Base-by-base conservation (phyloP, 92 coral and sea anemone species). In the Parazoanthus darwini region DNA sequence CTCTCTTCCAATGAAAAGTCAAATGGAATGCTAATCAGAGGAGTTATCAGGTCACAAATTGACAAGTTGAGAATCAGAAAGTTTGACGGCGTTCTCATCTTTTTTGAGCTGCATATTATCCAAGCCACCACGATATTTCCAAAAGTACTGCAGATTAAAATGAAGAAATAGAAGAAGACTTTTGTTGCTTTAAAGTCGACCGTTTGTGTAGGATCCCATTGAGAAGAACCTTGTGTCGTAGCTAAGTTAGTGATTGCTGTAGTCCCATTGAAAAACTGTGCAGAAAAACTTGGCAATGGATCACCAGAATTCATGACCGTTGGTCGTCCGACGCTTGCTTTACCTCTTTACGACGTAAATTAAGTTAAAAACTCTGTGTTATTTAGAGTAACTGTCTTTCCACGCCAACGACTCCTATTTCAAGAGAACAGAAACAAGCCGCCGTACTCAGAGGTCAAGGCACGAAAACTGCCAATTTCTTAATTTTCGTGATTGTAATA, bases 41-140 rank as follows among this genome's bases (percentile, higher is more conserved):
- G 99, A 3, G 98, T 92, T 80, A 95, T 48, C 33, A 96, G 91
- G 90, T 96, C 99, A 85, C 99, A 96, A n/a, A 96, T 71, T 20
- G 98, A 95, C 18, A 96, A 91, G 78, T 96, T 96, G 2, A 96
- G 89, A 78, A 96, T 94, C 42, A 96, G 89, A 66, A 90, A 90
- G 78, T 96, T 93, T 8, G 99, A 95, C 6, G 96, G 90, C 10
- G 89, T 94, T 42, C 97, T 86, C 94, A 94, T 89, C 23, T 93
- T 94, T 36, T 88, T 90, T 14, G 94, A 91, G 66, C 90, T 94
- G 36, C 91, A 89, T 70, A 95, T 90, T 48, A 96, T 93, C 68
- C 92, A 91, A 7, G 90, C 92, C 14, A 97, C 96, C 93, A 94
- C 89, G 35, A 93, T 88, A 85, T 97, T 97, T 9, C 99, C 99